phyloP scores from a whole-genome alignment of 1,140 invertebrate genomes.

The Bathynomus jamesi region DNA sequence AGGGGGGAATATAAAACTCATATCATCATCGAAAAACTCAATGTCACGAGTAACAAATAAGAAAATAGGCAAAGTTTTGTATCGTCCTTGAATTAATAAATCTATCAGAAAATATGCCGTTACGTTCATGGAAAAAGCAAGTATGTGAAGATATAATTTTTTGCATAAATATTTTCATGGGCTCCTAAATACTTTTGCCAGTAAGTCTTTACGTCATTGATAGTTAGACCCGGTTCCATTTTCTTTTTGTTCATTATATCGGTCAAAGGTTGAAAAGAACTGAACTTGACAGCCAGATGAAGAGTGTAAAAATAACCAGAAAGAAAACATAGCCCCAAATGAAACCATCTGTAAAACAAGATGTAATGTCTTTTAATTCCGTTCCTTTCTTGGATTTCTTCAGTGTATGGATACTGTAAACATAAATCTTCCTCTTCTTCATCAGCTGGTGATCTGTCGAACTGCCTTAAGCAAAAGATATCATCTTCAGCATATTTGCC shows the following conservation, averaged over 20 bases:
- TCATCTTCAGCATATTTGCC: background rate
- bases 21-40: background rate
- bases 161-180: background rate
- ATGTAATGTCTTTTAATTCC: background rate
- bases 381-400: background rate
- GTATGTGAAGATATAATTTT: background rate
- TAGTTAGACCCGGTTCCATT: background rate
- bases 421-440: background rate
- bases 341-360: background rate
- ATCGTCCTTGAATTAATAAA: background rate
- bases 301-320: background rate
- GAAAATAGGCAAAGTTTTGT: background rate
- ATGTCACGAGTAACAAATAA: background rate
- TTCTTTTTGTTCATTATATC: background rate
- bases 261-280: background rate
- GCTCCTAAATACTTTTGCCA: background rate
- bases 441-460: background rate
- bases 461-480: background rate
- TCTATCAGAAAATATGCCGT: background rate
- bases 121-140: background rate
- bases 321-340: background rate
- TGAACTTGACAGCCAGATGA: background rate
- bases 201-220: background rate
- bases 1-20: background rate
- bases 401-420: background rate